phyloP scores from a whole-genome alignment of 2,113 vertebrate genomes.

The Aviceda subcristata region DNA sequence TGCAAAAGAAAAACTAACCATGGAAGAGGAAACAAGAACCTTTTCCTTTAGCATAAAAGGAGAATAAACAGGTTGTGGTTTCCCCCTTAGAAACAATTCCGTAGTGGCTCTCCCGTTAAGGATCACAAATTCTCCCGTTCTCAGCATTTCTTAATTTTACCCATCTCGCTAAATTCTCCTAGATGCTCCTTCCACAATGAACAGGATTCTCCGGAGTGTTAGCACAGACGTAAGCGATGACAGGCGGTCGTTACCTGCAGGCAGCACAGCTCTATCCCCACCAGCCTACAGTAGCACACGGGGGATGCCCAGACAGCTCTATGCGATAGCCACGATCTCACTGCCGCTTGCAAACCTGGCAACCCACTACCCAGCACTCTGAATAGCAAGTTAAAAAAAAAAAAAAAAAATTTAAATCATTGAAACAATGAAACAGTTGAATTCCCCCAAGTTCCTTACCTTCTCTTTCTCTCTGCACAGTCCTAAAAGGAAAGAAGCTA shows the following conservation, averaged over 20 bases:
- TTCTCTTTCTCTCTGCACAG: conserved; percentile 45
- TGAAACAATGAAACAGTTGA: not conserved
- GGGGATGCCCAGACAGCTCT: too few relatives aligned
- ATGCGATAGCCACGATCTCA: rapidly evolving
- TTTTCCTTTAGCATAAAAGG: not conserved
- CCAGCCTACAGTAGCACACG: rapidly evolving
- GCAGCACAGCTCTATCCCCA: not conserved
- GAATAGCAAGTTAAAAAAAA: not conserved
- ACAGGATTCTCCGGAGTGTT: not conserved
- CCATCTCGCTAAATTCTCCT: not conserved
- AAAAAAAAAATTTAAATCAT: too few relatives aligned
- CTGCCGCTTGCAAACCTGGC: not conserved
- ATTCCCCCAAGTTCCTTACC: not conserved
- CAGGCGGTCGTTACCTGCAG: not conserved
- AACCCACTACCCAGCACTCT: rapidly evolving
- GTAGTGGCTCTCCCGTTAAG: not conserved
- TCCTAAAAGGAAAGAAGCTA: conserved; percentile 82
- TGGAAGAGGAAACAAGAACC: not conserved
- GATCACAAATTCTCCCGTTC: not conserved
- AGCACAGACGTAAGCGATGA: not conserved
- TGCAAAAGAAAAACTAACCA: not conserved
- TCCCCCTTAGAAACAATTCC: not conserved
- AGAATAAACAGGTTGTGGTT: not conserved
- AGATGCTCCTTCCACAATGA: not conserved
- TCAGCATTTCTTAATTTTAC: not conserved